A percentile compares a stretch with the other conserved stretches of the same genome.
Conservation (phyloP, 2,797 vertebrate species). For the Typhlichthys subterraneus region DNA sequence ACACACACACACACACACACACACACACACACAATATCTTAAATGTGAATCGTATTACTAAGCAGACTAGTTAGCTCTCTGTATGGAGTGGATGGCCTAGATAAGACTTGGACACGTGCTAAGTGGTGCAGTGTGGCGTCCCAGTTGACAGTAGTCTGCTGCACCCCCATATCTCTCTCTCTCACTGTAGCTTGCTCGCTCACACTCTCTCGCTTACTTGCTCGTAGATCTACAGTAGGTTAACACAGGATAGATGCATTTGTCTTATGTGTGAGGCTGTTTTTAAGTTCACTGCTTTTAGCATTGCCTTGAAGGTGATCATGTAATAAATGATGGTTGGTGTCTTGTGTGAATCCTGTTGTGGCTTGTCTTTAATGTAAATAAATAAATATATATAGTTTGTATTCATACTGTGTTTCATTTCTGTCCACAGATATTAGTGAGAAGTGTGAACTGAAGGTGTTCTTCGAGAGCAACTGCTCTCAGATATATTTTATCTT, state of each 20-base stretch:
- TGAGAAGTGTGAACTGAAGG: conserved; percentile 93
- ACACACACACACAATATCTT: no score
- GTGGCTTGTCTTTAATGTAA: neutral
- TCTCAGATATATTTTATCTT: conserved; percentile 99
- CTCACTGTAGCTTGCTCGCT: neutral
- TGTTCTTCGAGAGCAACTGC: conserved; percentile 95
- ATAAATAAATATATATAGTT: conserved; percentile 1
- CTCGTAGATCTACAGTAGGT: neutral
- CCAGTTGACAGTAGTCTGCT: neutral
- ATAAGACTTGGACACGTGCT: neutral
- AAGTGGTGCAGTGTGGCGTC: neutral
- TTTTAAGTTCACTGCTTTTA: neutral
- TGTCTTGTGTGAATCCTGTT: neutral
- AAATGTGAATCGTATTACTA: neutral
- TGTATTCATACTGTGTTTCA: neutral
- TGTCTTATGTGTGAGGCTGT: neutral
- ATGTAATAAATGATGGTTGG: neutral
- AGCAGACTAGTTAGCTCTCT: neutral
- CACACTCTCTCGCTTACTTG: neutral
- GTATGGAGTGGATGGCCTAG: conserved; percentile 5
- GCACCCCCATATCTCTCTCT: neutral
- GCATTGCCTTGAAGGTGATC: neutral
- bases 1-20: neutral
- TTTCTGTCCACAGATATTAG: conserved; percentile 83
- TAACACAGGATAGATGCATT: neutral